Base-by-base conservation (phyloP, 1,140 invertebrate genomes). In the Cyrtorhinus lividipennis region DNA sequence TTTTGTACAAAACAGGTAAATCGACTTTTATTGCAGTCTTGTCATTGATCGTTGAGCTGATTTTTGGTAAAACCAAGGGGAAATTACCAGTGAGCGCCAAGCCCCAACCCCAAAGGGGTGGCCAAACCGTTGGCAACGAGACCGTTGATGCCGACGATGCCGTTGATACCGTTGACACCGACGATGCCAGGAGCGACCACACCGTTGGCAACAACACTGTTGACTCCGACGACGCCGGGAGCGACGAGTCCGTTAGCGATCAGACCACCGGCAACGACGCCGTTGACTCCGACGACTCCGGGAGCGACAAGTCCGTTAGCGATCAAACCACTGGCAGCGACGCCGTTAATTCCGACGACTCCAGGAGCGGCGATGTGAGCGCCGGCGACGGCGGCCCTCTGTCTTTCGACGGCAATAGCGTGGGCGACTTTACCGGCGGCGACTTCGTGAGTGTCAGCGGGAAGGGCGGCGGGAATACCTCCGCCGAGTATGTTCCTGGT, bases 401-500 rank as follows among this genome's bases (percentile, higher is more conserved):
- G 56, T 24, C 24, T 57, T 20, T 18, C 56, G 24, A 15, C 13
- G 24, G 56, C 60, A 10, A 64, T 64, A 25, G 76, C 76, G 62
- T 77, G 76, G 0, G 72, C 75, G 0, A 72, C 72, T 67, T 77
- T 78, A 2, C 76, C 77, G 53, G 74, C 72, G 2, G 74, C 74
- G 12, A 78, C 76, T 71, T 77, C 77, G 60, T 76, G 77, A 0
- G 77, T 78, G 64, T 78, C 77, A 61, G 76, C 73, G 2, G 77
- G 75, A 45, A 57, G 72, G 1, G 75, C 76, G 44, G 75, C 73
- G 2, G 64, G 61, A 44, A 65, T 58, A 26, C 30, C 62, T 20
- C 20, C 48, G 61, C 72, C 46, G 59, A 38, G 25, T 24, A 57
- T 57, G 56, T 57, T 57, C 56, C 56, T 57, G 3, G 56, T 24